Conservation (phyloP, 1,140 invertebrate genomes). For the Drosophila seguyi region DNA sequence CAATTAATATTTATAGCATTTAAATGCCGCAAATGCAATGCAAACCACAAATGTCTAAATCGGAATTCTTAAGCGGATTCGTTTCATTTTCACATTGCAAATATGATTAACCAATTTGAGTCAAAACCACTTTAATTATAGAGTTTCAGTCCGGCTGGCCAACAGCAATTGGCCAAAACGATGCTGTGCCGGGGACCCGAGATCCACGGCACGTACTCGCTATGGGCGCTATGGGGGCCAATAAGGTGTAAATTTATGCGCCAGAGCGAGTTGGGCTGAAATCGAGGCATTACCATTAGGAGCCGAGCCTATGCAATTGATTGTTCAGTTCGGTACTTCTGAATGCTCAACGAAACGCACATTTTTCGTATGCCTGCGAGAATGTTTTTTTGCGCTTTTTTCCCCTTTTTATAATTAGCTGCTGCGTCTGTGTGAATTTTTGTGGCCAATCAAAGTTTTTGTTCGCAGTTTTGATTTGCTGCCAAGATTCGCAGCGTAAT, state of each 20-base stretch:
- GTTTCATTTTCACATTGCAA: conserved; percentile 58
- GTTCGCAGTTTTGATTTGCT: conserved; percentile 82
- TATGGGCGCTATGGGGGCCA: conserved; percentile 80
- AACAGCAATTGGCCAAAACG: conserved; percentile 49
- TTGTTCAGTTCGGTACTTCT: conserved; percentile 50
- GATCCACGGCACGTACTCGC: conserved; percentile 64
- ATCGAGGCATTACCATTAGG: conserved; percentile 53
- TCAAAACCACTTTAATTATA: conserved; percentile 81
- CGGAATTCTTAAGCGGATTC: conserved; percentile 59
- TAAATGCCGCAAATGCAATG: conserved; percentile 54
- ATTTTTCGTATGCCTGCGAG: conserved; percentile 65
- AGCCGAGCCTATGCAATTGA: conserved; percentile 72
- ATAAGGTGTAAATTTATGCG: conserved; percentile 84
- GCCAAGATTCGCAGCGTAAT: conserved; percentile 74
- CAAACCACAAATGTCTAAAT: conserved; percentile 28
- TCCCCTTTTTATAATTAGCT: conserved; percentile 70
- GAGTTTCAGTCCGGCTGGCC: conserved; percentile 64
- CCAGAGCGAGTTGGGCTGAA: conserved; percentile 32
- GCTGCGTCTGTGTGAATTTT: conserved; percentile 78
- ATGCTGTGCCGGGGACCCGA: conserved; percentile 23
- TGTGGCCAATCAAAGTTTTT: conserved; percentile 83
- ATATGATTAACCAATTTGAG: conserved; percentile 82
- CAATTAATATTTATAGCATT: conserved; percentile 43
- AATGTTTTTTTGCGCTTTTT: conserved; percentile 23
- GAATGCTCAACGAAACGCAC: conserved; percentile 66